Evolutionary conservation across 2,113 vertebrate species (phyloP).

Genomic region (Progne subis): DNA sequence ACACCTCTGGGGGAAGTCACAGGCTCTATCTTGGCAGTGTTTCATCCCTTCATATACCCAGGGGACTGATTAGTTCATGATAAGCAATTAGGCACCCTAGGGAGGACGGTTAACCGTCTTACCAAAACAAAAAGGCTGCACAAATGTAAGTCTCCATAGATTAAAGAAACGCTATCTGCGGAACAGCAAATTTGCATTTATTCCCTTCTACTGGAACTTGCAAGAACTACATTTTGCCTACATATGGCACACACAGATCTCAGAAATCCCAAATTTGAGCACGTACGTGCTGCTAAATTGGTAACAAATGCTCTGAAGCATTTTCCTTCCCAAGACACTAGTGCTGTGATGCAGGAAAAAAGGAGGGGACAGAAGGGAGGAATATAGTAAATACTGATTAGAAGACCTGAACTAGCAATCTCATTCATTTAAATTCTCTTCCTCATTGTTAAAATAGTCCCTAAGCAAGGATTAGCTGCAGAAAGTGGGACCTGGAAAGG

Average conservation of each 20-base stretch:
- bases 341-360: neutral
- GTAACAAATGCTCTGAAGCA: constrained; percentile 67
- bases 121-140: constrained; percentile 58
- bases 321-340: constrained; percentile 47
- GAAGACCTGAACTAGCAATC: neutral
- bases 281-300: constrained; percentile 67
- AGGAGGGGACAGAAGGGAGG: neutral
- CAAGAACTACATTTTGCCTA: constrained; percentile 29
- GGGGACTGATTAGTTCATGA: constrained; percentile 54
- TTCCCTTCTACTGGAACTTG: constrained; percentile 46
- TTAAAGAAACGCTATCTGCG: constrained; percentile 40
- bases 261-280: constrained; percentile 53
- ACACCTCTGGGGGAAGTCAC: constrained; percentile 42
- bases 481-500: neutral
- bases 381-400: constrained; percentile 43
- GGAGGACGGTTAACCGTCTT: constrained; percentile 42
- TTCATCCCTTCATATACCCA: constrained; percentile 40
- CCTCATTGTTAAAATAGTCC: neutral
- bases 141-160: constrained; percentile 49
- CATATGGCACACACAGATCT: constrained; percentile 46
- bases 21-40: neutral
- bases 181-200: constrained; percentile 40
- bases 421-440: constrained; percentile 10
- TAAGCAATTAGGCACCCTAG: constrained; percentile 51
- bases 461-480: neutral